Evolutionary conservation across 2,797 vertebrate species (phyloP).

Genomic region (Sebastes iracundus): DNA sequence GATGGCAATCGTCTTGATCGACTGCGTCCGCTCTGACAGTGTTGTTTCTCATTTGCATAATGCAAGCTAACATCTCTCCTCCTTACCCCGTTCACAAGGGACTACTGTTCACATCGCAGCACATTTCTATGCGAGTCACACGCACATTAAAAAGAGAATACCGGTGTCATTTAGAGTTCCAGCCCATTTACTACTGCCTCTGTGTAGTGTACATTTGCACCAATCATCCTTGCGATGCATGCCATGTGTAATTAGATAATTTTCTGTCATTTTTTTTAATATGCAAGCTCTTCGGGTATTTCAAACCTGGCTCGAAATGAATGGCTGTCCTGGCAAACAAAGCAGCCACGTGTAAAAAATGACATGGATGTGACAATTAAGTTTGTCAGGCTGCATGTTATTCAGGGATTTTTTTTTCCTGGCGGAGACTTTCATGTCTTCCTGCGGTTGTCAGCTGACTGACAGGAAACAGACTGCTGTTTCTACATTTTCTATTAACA

Average conservation of each 20-base stretch:
- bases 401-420: slow-evolving; percentile 51
- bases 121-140: slow-evolving; percentile 55
- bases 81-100: slow-evolving; percentile 17
- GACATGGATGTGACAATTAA: slow-evolving; percentile 43
- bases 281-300: slow-evolving; percentile 22
- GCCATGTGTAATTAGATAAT: slow-evolving; percentile 50
- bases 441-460: slow-evolving; percentile 35
- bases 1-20: slow-evolving; percentile 10
- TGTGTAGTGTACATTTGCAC: neutral
- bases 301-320: slow-evolving; percentile 36
- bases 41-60: slow-evolving; percentile 56
- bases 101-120: slow-evolving; percentile 28
- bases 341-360: slow-evolving; percentile 2
- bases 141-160: slow-evolving; percentile 39
- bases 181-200: slow-evolving; percentile 42
- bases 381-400: slow-evolving; percentile 44
- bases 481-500: slow-evolving; percentile 27
- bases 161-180: slow-evolving; percentile 54
- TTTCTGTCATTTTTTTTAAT: slow-evolving; percentile 24
- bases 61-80: slow-evolving; percentile 24
- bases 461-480: slow-evolving; percentile 39
- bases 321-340: slow-evolving; percentile 36
- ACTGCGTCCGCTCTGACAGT: slow-evolving; percentile 10
- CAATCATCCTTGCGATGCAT: slow-evolving; percentile 19
- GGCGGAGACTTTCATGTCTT: slow-evolving; percentile 9